Conservation (phyloP, 2,797 vertebrate species). For the Sciaenops ocellatus region DNA sequence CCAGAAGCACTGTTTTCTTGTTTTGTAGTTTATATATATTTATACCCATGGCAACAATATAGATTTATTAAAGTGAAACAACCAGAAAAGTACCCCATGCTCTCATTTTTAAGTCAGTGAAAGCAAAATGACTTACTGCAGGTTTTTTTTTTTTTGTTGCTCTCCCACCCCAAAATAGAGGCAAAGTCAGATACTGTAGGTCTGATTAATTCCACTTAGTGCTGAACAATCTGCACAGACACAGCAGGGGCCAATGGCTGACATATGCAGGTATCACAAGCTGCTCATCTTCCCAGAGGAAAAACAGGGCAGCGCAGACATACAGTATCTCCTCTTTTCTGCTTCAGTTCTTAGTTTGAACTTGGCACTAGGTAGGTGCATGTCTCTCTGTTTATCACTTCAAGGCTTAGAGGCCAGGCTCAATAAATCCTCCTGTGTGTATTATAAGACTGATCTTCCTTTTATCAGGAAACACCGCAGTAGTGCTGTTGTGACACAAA, state of each 20-base stretch:
- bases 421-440: constrained; percentile 41
- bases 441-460: constrained; percentile 35
- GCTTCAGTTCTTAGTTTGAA: constrained; percentile 32
- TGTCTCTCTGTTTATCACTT: constrained; percentile 53
- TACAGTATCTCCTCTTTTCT: constrained; percentile 23
- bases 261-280: constrained; percentile 49
- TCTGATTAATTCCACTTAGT: constrained; percentile 52
- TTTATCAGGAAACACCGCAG: constrained; percentile 44
- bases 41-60: constrained; percentile 17
- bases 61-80: constrained; percentile 27
- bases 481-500: constrained; percentile 50
- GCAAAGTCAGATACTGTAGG: constrained; percentile 2
- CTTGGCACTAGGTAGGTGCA: constrained; percentile 30
- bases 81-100: constrained; percentile 16
- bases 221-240: constrained; percentile 37
- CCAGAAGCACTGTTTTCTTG: not conserved
- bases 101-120: constrained; percentile 10
- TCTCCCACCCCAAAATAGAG: constrained; percentile 17
- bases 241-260: constrained; percentile 32
- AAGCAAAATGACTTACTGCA: constrained; percentile 6
- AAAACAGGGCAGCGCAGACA: constrained; percentile 15
- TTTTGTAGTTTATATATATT: constrained; percentile 12
- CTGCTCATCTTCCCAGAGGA: constrained; percentile 42
- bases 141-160: not conserved
- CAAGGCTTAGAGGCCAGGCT: constrained; percentile 38